Base-by-base conservation (phyloP, 2,797 vertebrate genomes). In the Echeneis naucrates region DNA sequence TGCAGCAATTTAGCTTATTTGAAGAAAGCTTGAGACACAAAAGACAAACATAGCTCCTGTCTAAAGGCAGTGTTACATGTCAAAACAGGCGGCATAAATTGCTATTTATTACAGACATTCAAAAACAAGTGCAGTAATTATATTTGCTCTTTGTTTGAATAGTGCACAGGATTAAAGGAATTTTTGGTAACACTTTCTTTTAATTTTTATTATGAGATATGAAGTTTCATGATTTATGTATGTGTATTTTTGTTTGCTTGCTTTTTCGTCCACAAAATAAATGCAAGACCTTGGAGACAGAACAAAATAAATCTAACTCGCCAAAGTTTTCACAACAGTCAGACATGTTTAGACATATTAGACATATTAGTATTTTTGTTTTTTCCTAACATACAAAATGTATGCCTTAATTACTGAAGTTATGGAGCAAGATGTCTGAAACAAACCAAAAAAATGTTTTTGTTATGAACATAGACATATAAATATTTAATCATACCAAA, bases 61-160 rank as follows among this genome's bases (percentile, higher is more conserved):
- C 70, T 67, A 24, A 61, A 75, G 37, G 44, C 65, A 66, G 56
- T n/a, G 35, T 61, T 63, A 55, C 38, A 44, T 62, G 53, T 80
- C 78, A 72, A 44, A 75, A 45, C 12, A 44, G 33, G 40, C 56
- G 55, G 75, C 72, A 78, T 21, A 64, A 82, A 79, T 69, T 35
- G 61, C 40, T 50, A 12, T 79, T 80, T 82, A 82, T 77, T 59
- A 52, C 62, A 75, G 51, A 35, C 50, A 70, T 79, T 69, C 75
- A 23, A 56, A 73, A 61, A 64, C 53, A 75, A 67, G 30, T 24
- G 33, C 63, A 56, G 67, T 54, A 66, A 82, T 78, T 71, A 78
- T 52, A 52, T 75, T 73, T 54, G 12, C 32, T 65, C 27, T 68
- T 71, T 73, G 44, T 74, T 77, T 77, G 70, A 62, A 80, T 33